Evolutionary conservation across 1,140 invertebrate genomes (phyloP), one percentile per base, ranked within the genome.

Genomic region (Aphaenogaster floridana): DNA sequence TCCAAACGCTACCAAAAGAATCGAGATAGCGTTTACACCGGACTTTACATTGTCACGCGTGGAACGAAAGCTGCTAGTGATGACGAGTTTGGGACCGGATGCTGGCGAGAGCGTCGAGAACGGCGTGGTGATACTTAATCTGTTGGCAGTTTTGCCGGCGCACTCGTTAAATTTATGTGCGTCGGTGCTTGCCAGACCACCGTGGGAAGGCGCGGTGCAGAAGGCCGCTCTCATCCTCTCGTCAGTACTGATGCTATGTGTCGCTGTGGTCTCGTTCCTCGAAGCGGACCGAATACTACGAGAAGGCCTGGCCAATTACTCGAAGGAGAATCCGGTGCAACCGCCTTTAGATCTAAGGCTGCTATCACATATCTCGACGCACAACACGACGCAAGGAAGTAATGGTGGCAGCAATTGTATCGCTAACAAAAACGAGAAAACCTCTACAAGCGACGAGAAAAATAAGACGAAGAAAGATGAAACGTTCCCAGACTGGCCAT

Each of bases 11-110:
- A 98, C 97, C n/a, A 96, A 96, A 90, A 97, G 97, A 93, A 97
- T 99, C 45, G 98, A 99, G 92, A 98, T 99, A 89, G 97, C 98
- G 78, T 99, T 99, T 94, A 98, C 98, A 0, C 98, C 99, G 8
- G 99, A 99, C 96, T 99, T 99, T 93, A 98, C 99, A 4, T 96
- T 99, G 83, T 97, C 98, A 0, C 96, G 97, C 83, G 96, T 99
- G 39, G 96, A 97, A 86, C 96, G 98, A 17, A 94, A 96, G 59
- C 96, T 97, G 45, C 95, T 95, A 88, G 96, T 96, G 87, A 95
- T 96, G 6, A 97, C 96, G 45, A 97, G 96, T 92, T 93, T 97
- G 8, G 93, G 93, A 11, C 88, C 89, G 9, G 88, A 92, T 13
- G 80, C 74, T 8, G 86, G 72, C 42, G 91, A 78, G 34, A 64